These are phyloP conservation scores for Armadillidium nasatum DNA, from an alignment of 1,140 invertebrate species.

Conservation along the genomic window DNA sequence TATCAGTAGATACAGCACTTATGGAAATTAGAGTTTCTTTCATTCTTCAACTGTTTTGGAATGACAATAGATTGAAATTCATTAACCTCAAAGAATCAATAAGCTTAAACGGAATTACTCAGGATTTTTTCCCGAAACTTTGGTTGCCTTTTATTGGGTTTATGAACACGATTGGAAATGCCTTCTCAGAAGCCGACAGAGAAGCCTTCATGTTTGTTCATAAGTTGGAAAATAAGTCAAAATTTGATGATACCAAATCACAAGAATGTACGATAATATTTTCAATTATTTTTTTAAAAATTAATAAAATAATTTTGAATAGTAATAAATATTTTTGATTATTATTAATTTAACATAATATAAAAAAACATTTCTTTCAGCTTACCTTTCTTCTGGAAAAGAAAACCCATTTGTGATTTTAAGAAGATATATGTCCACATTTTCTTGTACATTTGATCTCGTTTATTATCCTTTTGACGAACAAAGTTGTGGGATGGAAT, in stretches of 20 bases:
- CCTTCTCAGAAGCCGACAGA: slow-evolving; percentile 25
- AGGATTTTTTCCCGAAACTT: not conserved
- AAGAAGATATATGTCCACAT: too few relatives aligned
- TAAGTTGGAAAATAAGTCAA: slow-evolving; percentile 31
- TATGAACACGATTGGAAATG: slow-evolving; percentile 16
- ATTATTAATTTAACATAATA: too few relatives aligned
- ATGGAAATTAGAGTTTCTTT: slow-evolving; percentile 12
- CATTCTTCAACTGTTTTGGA: slow-evolving; percentile 1
- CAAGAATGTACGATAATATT: slow-evolving; percentile 32
- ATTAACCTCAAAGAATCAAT: slow-evolving; percentile 5
- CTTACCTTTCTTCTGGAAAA: too few relatives aligned
- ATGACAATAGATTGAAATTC: slow-evolving; percentile 8
- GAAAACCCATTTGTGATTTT: too few relatives aligned
- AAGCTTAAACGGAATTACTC: slow-evolving; percentile 7
- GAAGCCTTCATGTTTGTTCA: slow-evolving; percentile 40
- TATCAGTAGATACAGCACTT: slow-evolving; percentile 25
- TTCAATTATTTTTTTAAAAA: not conserved
- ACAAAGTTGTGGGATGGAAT: too few relatives aligned
- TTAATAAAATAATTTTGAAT: too few relatives aligned
- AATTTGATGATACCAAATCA: slow-evolving; percentile 31
- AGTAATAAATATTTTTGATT: too few relatives aligned
- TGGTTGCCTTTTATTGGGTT: slow-evolving; percentile 18
- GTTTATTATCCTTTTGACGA: too few relatives aligned
- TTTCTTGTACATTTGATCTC: too few relatives aligned
- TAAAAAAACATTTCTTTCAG: too few relatives aligned